A percentile compares a stretch with the other conserved stretches of the same genome.
Conservation (phyloP, 2,113 vertebrate genomes). For the Spea bombifrons region DNA sequence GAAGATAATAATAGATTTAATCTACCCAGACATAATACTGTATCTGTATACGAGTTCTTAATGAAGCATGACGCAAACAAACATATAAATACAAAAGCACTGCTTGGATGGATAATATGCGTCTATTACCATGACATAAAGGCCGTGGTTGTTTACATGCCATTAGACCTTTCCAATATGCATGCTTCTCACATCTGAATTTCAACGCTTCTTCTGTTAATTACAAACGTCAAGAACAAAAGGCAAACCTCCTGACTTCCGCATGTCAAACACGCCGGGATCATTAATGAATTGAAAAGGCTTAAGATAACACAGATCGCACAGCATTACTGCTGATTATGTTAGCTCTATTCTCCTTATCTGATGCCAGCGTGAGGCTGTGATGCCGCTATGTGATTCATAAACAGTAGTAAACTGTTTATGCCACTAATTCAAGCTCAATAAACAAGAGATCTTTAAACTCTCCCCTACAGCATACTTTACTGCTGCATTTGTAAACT, state of each 20-base stretch:
- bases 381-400: slow-evolving; percentile 21
- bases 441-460: slow-evolving; percentile 32
- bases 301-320: slow-evolving; percentile 53
- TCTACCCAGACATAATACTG: too few species aligned
- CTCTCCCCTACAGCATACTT: neutral
- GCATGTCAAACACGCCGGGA: slow-evolving; percentile 52
- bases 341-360: slow-evolving; percentile 48
- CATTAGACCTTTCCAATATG: slow-evolving; percentile 49
- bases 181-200: slow-evolving; percentile 55
- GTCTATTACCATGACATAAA: too few species aligned
- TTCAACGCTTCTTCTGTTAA: slow-evolving; percentile 59
- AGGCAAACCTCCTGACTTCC: slow-evolving; percentile 51
- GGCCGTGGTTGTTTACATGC: neutral
- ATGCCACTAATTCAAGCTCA: slow-evolving; percentile 12
- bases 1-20: too few species aligned
- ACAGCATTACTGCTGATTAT: slow-evolving; percentile 47
- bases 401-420: slow-evolving; percentile 22
- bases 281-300: slow-evolving; percentile 63
- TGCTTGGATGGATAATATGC: too few species aligned
- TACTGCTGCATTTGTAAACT: neutral
- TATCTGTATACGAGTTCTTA: too few species aligned
- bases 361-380: slow-evolving; percentile 37
- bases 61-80: too few species aligned
- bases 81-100: too few species aligned
- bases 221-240: slow-evolving; percentile 59